Evolutionary conservation across 1,140 invertebrate species (phyloP).

Genomic region (Phymorhynchus buccinoides): DNA sequence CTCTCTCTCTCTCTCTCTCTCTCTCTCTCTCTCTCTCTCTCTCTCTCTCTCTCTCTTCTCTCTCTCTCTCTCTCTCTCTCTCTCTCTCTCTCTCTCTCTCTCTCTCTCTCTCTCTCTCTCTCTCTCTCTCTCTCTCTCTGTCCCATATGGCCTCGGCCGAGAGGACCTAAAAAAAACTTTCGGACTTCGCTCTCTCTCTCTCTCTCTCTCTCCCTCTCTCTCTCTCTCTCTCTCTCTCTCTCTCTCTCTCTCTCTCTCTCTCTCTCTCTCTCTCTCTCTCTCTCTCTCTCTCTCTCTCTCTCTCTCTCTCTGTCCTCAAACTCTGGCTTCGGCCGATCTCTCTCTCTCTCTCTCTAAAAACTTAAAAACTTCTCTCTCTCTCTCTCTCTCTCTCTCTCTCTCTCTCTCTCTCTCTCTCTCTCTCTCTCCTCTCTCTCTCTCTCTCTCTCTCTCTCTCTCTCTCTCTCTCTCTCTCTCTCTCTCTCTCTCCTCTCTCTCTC

Average conservation of each 20-base stretch:
- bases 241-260: constrained; percentile 32
- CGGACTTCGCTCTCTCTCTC: constrained; percentile 8
- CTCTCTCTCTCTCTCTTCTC: too few species aligned
- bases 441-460: constrained; percentile 19
- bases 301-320: constrained; percentile 43
- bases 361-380: neutral
- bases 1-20: too few species aligned
- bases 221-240: constrained; percentile 18
- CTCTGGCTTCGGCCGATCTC: too few species aligned
- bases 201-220: neutral
- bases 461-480: constrained; percentile 18
- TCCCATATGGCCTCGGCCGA: too few species aligned
- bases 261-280: constrained; percentile 32
- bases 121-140: too few species aligned
- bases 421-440: constrained; percentile 23
- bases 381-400: constrained; percentile 43
- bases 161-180: too few species aligned
- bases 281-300: constrained; percentile 39
- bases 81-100: too few species aligned
- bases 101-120: too few species aligned
- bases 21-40: too few species aligned
- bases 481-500: constrained; percentile 39
- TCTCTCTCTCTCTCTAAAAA: too few species aligned
- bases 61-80: too few species aligned
- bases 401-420: constrained; percentile 42